These are phyloP conservation scores for Telmatochromis sp. DNA, from an alignment of 2,113 vertebrate genomes.

Conservation along the genomic window DNA sequence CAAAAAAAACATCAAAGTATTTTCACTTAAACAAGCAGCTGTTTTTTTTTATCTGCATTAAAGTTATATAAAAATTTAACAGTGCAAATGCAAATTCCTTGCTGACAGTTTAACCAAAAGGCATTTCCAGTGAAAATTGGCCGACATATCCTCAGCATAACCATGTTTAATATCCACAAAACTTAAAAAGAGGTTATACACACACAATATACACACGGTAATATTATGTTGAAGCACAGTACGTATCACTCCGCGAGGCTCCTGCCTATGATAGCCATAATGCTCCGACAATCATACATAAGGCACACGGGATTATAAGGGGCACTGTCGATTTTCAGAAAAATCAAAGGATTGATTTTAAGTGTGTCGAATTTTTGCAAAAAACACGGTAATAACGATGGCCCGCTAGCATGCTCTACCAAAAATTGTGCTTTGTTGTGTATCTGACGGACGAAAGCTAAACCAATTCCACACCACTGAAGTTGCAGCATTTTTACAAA, in stretches of 20 bases:
- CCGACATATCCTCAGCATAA: background rate
- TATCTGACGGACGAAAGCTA: background rate
- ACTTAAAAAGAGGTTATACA: background rate
- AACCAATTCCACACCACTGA: background rate
- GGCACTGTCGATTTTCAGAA: too few relatives aligned
- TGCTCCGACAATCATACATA: background rate
- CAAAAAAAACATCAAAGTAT: background rate
- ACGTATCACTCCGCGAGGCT: background rate
- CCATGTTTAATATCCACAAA: background rate
- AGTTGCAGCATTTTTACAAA: background rate
- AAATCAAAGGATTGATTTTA: too few relatives aligned
- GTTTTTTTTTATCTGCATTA: background rate
- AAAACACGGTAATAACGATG: rapidly evolving
- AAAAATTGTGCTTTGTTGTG: background rate
- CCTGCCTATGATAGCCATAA: rapidly evolving
- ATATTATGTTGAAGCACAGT: background rate
- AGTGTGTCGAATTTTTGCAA: rapidly evolving
- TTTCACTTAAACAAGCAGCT: background rate
- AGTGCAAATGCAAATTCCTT: background rate
- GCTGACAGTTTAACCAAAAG: background rate
- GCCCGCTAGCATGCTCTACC: background rate
- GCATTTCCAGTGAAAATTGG: background rate
- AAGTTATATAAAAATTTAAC: background rate
- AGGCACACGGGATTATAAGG: too few relatives aligned
- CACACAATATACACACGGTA: background rate